Conservation (phyloP, 2,888 invertebrate species). For the Callimorpha dominula region DNA sequence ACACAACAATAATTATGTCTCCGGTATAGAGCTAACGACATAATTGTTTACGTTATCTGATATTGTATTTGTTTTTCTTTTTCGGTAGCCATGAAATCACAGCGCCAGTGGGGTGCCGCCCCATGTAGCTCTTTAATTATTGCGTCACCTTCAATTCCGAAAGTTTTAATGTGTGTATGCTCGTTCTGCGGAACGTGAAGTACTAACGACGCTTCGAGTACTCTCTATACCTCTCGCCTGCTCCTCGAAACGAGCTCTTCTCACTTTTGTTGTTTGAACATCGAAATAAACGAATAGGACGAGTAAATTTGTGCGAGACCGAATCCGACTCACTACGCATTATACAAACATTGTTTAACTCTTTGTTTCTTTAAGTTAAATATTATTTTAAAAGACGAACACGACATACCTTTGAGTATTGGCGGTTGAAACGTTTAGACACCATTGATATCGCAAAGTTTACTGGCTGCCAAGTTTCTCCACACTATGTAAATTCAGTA, state of each 20-base stretch:
- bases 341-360: slow-evolving; percentile 36
- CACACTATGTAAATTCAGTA: slow-evolving; percentile 72
- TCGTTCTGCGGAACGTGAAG: slow-evolving; percentile 70
- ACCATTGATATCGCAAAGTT: slow-evolving; percentile 63
- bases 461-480: slow-evolving; percentile 73
- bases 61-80: slow-evolving; percentile 52
- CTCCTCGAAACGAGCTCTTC: slow-evolving; percentile 70
- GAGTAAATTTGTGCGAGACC: slow-evolving; percentile 68
- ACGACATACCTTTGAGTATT: slow-evolving; percentile 38
- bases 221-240: slow-evolving; percentile 73
- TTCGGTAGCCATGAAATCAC: slow-evolving; percentile 53
- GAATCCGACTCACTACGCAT: slow-evolving; percentile 51
- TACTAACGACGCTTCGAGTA: slow-evolving; percentile 74
- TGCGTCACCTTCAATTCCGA: slow-evolving; percentile 76
- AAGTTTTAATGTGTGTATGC: slow-evolving; percentile 84
- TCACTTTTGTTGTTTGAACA: slow-evolving; percentile 78
- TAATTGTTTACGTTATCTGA: slow-evolving; percentile 26
- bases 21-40: slow-evolving; percentile 13
- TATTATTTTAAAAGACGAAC: slow-evolving; percentile 46
- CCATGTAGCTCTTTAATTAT: slow-evolving; percentile 71
- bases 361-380: slow-evolving; percentile 43
- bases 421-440: slow-evolving; percentile 59
- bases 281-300: slow-evolving; percentile 74
- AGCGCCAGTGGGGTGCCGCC: slow-evolving; percentile 56
- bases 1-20: slow-evolving; percentile 9